phyloP scores from a whole-genome alignment of 2,797 vertebrate genomes.

The Megaceryle alcyon region DNA sequence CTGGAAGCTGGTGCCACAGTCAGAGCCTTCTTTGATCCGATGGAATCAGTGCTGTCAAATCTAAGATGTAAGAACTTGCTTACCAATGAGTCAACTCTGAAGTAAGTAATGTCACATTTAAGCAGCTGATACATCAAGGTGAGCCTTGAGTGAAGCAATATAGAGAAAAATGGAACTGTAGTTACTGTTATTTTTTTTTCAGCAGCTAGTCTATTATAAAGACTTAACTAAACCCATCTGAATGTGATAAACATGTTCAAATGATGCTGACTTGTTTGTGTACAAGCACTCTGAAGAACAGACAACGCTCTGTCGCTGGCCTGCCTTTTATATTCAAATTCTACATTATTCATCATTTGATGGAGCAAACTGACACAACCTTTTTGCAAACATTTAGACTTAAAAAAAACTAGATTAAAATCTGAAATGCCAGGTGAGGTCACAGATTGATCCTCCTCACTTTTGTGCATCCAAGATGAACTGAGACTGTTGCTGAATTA shows the following conservation, averaged over 20 bases:
- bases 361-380: constrained; percentile 54
- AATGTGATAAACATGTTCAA: background rate
- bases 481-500: constrained; percentile 39
- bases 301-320: background rate
- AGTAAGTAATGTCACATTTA: background rate
- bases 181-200: background rate
- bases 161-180: background rate
- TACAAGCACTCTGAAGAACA: background rate
- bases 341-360: constrained; percentile 54
- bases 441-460: constrained; percentile 21
- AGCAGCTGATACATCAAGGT: background rate
- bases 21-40: background rate
- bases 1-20: background rate
- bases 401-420: constrained; percentile 48
- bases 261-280: background rate
- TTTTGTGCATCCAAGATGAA: constrained; percentile 23
- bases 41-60: background rate
- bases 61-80: background rate
- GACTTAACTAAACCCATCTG: background rate
- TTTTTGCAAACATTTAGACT: constrained; percentile 65
- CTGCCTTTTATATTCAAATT: background rate
- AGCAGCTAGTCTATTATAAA: background rate
- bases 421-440: constrained; percentile 64
- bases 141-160: background rate
- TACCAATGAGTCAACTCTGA: background rate